A percentile compares a stretch with the other conserved stretches of the same genome.
phyloP scores from a whole-genome alignment of 2,797 vertebrate genomes.

The Poecilia picta region DNA sequence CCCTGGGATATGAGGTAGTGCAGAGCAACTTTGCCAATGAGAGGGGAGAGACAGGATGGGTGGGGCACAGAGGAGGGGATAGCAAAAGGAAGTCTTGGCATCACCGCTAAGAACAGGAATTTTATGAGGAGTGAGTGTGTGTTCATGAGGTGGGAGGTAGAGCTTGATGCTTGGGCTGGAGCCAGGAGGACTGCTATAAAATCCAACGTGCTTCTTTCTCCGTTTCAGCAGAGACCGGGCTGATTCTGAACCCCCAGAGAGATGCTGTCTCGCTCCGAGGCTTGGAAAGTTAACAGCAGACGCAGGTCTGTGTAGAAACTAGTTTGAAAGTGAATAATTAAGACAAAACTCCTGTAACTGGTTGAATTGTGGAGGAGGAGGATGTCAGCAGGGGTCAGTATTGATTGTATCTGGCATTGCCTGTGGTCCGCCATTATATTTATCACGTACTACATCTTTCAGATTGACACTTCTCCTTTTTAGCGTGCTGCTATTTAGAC shows the following conservation, averaged over 20 bases:
- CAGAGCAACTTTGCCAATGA: slow-evolving; percentile 60
- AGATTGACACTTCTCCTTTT: slow-evolving; percentile 5
- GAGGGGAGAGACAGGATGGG: slow-evolving; percentile 42
- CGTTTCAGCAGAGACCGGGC: slow-evolving; percentile 51
- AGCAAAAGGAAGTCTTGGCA: slow-evolving; percentile 48
- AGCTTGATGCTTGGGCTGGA: slow-evolving; percentile 49
- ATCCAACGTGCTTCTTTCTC: slow-evolving; percentile 58
- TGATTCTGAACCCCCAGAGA: slow-evolving; percentile 40
- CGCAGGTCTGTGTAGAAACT: slow-evolving; percentile 29
- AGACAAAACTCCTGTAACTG: slow-evolving; percentile 36
- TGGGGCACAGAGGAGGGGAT: slow-evolving; percentile 41
- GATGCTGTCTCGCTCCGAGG: slow-evolving; percentile 45
- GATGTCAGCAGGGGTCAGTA: slow-evolving; percentile 44
- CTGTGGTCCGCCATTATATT: slow-evolving; percentile 23
- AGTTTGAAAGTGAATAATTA: slow-evolving; percentile 36
- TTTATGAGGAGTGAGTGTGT: slow-evolving; percentile 37
- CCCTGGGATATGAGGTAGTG: slow-evolving; percentile 60
- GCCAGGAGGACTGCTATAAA: slow-evolving; percentile 58
- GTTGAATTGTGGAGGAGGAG: slow-evolving; percentile 50
- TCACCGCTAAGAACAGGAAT: slow-evolving; percentile 45
- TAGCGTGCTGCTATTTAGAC: slow-evolving; percentile 2
- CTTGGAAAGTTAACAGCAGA: slow-evolving; percentile 32
- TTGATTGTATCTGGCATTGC: slow-evolving; percentile 36
- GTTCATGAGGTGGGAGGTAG: slow-evolving; percentile 31
- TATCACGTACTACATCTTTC: not conserved